Base-by-base conservation (phyloP, 2,797 vertebrate species). In the Phalloptychus januarius region DNA sequence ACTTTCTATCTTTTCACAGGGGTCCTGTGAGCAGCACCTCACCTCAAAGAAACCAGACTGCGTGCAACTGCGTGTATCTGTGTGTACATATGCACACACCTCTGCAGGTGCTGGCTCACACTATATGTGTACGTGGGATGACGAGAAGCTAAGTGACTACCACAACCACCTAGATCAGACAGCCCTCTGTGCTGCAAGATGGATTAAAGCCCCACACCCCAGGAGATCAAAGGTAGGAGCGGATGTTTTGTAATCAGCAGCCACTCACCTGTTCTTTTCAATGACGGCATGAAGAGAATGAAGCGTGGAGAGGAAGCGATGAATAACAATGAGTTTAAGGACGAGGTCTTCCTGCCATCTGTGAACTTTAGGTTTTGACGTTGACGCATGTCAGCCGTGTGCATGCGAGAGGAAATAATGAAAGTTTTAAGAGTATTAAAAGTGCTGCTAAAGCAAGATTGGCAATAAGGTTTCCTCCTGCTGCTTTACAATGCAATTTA, bases 141-240 rank as follows among this genome's bases (percentile, higher is more conserved):
- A 90, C 82, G 90, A 93, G 91, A 87, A 93, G 83, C 93, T 92
- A 92, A 94, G 91, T 91, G 91, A 85, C 89, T 79, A 82, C 86
- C 79, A 78, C 89, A 90, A 91, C 89, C 84, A 90, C 85, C 82
- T 71, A 87, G 83, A 92, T 90, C 92, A 93, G 87, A 90, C 88
- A 74, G 87, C 77, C 84, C 86, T 78, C 86, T 90, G 84, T 40
- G 70, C 85, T 83, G 92, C 88, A 94, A 88, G 84, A 96, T 96
- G 93, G 93, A 96, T 93, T 96, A 96, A 91, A 95, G 87, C 83
- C 91, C 88, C 85, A 85, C 93, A 92, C 91, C 90, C 94, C 94
- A 86, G 89, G 87, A 95, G 92, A 95, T 94, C 95, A 94, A 96
- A 96, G 95, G 96, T 96, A 95, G 74, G 93, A 80, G 81, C 87